Conservation (phyloP, 2,888 invertebrate genomes). For the Trissoscelio sp. region DNA sequence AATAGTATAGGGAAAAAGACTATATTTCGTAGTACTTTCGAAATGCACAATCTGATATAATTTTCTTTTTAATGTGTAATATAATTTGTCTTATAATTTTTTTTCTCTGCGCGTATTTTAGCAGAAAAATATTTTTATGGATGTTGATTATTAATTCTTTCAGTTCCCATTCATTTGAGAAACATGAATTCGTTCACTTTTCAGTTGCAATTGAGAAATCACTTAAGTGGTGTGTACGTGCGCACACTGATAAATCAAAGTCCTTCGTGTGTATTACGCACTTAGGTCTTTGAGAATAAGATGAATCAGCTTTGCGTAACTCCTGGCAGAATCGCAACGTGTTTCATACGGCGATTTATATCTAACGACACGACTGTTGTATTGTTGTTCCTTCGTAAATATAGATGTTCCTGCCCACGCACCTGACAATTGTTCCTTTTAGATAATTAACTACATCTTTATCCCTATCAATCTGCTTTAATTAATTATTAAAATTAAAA, state of each 20-base stretch:
- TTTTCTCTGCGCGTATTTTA: too few relatives aligned
- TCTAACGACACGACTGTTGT: conserved; percentile 31
- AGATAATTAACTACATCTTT: not conserved
- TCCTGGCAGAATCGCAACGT: conserved; percentile 37
- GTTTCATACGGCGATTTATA: conserved; percentile 47
- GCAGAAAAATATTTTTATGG: not conserved
- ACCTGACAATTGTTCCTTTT: not conserved
- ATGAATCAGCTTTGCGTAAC: conserved; percentile 66
- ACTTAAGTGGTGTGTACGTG: conserved; percentile 31
- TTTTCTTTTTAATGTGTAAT: not conserved
- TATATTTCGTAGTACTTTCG: too few relatives aligned
- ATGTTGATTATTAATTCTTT: not conserved
- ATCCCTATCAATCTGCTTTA: too few relatives aligned
- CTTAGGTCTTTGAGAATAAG: conserved; percentile 60
- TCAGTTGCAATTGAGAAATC: conserved; percentile 56
- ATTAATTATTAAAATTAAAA: too few relatives aligned
- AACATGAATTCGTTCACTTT: conserved; percentile 30
- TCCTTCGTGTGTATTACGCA: conserved; percentile 60
- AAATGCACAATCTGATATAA: too few relatives aligned
- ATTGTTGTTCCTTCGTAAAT: conserved; percentile 40
- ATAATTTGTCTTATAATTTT: not conserved
- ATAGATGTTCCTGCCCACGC: conserved; percentile 24
- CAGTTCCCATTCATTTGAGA: conserved; percentile 5
- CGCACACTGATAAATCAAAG: conserved; percentile 58
- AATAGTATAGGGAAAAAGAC: too few relatives aligned